A percentile compares a stretch with the other conserved stretches of the same genome.
Evolutionary conservation across 2,113 vertebrate genomes (phyloP).

Genomic region (Nerophis ophidion): DNA sequence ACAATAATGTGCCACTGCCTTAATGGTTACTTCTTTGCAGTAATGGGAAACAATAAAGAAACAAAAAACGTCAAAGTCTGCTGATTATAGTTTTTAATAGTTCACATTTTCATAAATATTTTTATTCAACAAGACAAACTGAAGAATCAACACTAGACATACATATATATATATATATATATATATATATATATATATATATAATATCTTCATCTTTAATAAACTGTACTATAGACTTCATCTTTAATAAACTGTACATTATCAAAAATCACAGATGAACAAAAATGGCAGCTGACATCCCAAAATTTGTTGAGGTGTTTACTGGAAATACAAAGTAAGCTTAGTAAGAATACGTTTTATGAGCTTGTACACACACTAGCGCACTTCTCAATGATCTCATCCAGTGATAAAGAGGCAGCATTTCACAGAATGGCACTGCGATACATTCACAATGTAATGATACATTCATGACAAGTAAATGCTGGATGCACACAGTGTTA

Average conservation of each 20-base stretch:
- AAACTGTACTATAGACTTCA: slow-evolving; percentile 7
- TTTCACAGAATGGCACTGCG: slow-evolving; percentile 5
- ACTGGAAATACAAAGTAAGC: background rate
- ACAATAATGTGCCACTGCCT: too few species aligned
- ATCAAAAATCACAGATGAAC: slow-evolving; percentile 33
- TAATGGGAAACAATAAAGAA: background rate
- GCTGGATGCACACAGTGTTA: slow-evolving; percentile 1
- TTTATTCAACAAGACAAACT: slow-evolving; percentile 30
- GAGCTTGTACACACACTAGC: background rate
- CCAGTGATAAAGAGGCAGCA: slow-evolving; percentile 34
- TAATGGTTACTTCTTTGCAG: too few species aligned
- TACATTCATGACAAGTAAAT: slow-evolving; percentile 4
- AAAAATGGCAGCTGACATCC: slow-evolving; percentile 40
- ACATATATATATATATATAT: slow-evolving; percentile 7
- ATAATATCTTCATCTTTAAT: slow-evolving; percentile 4
- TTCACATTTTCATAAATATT: slow-evolving; percentile 39
- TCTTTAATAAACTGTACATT: slow-evolving; percentile 14
- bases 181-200: too few species aligned
- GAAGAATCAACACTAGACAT: slow-evolving; percentile 41
- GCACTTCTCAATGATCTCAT: slow-evolving; percentile 25
- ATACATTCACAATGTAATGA: slow-evolving; percentile 36
- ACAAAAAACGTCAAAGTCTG: slow-evolving; percentile 3
- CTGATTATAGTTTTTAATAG: slow-evolving; percentile 33
- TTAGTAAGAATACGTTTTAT: background rate
- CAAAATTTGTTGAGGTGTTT: background rate